These are phyloP conservation scores for Pandemis cinnamomeana DNA, from an alignment of 2,888 invertebrate species.

Conservation along the genomic window DNA sequence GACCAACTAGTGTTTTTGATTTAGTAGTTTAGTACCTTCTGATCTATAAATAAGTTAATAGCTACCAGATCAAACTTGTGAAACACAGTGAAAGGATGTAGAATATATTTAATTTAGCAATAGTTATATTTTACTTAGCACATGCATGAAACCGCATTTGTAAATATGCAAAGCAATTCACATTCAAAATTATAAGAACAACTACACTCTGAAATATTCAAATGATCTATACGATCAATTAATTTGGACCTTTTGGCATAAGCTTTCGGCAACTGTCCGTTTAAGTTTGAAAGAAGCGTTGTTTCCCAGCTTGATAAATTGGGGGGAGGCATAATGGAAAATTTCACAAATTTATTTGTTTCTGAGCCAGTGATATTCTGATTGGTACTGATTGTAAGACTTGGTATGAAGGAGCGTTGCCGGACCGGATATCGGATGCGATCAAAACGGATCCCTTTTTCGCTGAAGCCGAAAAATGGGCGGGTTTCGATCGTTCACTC, in stretches of 20 bases:
- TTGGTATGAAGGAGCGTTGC: conserved; percentile 80
- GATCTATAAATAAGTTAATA: conserved; percentile 45
- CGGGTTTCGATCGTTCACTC: conserved; percentile 84
- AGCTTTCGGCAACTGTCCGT: conserved; percentile 7
- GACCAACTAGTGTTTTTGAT: conserved; percentile 81
- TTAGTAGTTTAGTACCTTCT: conserved; percentile 81
- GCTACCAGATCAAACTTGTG: conserved; percentile 19
- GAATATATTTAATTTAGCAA: conserved; percentile 2
- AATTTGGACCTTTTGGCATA: conserved; percentile 15
- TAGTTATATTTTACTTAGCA: conserved; percentile 21
- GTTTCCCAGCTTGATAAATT: not conserved
- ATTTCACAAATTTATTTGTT: conserved; percentile 14
- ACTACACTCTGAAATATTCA: conserved; percentile 69
- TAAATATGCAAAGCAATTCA: conserved; percentile 73
- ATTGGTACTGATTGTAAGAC: conserved; percentile 75
- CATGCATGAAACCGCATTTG: conserved; percentile 63
- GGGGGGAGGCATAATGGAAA: conserved; percentile 5
- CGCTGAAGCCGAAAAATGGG: conserved; percentile 82
- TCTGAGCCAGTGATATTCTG: conserved; percentile 39
- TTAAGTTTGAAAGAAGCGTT: conserved; percentile 7
- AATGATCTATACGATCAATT: not conserved
- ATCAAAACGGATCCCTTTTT: conserved; percentile 82
- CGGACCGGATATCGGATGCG: conserved; percentile 77
- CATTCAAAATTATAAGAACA: conserved; percentile 62
- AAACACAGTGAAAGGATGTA: not conserved